Evolutionary conservation across 2,888 invertebrate genomes (phyloP), one percentile per base, ranked within the genome.

Genomic region (Amiota minor): DNA sequence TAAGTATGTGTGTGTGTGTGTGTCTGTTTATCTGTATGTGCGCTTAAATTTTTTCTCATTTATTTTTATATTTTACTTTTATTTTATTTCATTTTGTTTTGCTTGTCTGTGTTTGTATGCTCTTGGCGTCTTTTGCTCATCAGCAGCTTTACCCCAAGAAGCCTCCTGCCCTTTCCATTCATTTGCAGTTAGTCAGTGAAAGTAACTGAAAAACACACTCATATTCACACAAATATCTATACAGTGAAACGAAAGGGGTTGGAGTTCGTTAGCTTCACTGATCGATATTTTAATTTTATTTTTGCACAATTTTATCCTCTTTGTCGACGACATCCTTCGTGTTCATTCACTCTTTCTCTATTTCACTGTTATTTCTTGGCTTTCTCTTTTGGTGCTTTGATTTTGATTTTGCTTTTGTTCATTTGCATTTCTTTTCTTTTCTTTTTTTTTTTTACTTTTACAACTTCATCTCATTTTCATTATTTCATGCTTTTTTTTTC

Each of bases 271-370:
- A 85, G 78, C 80, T 80, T 77, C 73, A 75, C 84, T 84, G 87
- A 88, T 88, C 88, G 88, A 88, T 88, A 87, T 87, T 88, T 88
- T 87, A 88, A 87, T 86, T 87, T 86, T 83, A 85, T 83, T 86
- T 76, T 76, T 80, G 80, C 74, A 72, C 79, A 80, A 75, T 81
- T 81, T 76, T 72, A 75, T 76, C 73, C 73, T 74, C 72, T 72
- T 55, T 77, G 74, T 47, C 46, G 35, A 6, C 35, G 6, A 35
- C 35, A 35, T 35, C 35, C 35, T 35, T 35, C 35, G 35, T 35
- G 35, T 59, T 59, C 59, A 46, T 59, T 46, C n/a, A n/a, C 56
- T 45, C 14, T 35, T 45, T 81, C 78, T 78, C 76, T 35, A 35
- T 35, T 80, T 77, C 79, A 80, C 81, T 83, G 76, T 74, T 76